Conservation (phyloP, 1,140 invertebrate genomes). For the Glomeris maerens region DNA sequence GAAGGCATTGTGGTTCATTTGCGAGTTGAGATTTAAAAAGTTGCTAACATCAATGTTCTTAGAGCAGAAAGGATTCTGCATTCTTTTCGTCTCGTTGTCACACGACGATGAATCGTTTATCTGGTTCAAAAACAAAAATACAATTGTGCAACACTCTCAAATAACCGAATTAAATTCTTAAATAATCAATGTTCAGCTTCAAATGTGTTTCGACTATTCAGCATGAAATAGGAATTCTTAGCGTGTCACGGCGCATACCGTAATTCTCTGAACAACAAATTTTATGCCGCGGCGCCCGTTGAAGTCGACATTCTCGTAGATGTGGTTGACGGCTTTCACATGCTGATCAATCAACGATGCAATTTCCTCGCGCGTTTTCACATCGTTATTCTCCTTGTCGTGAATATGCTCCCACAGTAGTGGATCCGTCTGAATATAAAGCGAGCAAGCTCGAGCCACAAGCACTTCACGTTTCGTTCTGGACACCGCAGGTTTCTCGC, state of each 20-base stretch:
- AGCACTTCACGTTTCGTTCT: background rate
- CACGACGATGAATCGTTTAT: slow-evolving; percentile 81
- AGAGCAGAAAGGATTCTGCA: slow-evolving; percentile 85
- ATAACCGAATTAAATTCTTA: too few species aligned
- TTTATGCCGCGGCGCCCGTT: slow-evolving; percentile 87
- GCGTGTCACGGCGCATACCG: too few species aligned
- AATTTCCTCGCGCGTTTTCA: slow-evolving; percentile 91
- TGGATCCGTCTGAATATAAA: slow-evolving; percentile 96
- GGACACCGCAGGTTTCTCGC: background rate
- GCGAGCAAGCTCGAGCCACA: slow-evolving; percentile 67
- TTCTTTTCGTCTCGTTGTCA: slow-evolving; percentile 41
- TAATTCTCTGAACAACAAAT: slow-evolving; percentile 94
- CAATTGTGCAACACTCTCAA: too few species aligned
- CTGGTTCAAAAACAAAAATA: too few species aligned
- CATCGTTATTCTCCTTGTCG: slow-evolving; percentile 39
- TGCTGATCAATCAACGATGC: slow-evolving; percentile 92
- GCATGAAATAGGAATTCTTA: slow-evolving; percentile 17
- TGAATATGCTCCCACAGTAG: slow-evolving; percentile 86
- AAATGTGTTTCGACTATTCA: too few species aligned
- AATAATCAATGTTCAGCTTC: background rate
- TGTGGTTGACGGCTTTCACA: slow-evolving; percentile 95
- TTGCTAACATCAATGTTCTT: slow-evolving; percentile 98
- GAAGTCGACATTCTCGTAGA: slow-evolving; percentile 90
- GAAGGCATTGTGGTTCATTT: slow-evolving; percentile 93
- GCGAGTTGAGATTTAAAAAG: slow-evolving; percentile 93